These are phyloP conservation scores for Priocnemis perturbator DNA, from an alignment of 2,888 invertebrate species.

Conservation along the genomic window DNA sequence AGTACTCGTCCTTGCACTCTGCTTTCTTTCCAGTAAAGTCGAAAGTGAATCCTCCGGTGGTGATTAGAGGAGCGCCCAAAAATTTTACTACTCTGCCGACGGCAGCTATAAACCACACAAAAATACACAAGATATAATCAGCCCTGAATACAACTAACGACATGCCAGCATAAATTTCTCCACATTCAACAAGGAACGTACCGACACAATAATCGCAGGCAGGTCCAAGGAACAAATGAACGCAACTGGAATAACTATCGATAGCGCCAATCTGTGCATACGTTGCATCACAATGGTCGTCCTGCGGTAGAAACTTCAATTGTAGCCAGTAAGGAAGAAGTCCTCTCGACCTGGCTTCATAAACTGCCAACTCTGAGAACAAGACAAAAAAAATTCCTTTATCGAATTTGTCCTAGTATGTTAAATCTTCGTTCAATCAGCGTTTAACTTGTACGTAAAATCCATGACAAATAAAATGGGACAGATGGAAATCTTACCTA, in stretches of 20 bases:
- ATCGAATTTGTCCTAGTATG: neutral
- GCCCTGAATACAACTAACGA: no score
- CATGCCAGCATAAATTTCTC: neutral
- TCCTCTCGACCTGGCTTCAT: constrained; percentile 76
- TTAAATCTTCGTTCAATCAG: no score
- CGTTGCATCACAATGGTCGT: constrained; percentile 86
- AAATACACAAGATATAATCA: neutral
- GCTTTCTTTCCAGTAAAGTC: constrained; percentile 86
- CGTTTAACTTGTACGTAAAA: no score
- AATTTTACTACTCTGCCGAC: constrained; percentile 88
- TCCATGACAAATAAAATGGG: neutral
- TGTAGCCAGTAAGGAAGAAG: constrained; percentile 79
- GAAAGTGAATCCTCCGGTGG: constrained; percentile 87
- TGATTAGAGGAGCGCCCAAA: constrained; percentile 85
- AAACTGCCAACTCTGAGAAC: constrained; percentile 79
- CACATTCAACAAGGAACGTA: constrained; percentile 75
- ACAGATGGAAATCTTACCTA: constrained; percentile 57
- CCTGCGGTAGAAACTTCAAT: constrained; percentile 80
- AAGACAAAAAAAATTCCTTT: neutral
- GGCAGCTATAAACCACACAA: constrained; percentile 81
- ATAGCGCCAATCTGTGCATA: constrained; percentile 84
- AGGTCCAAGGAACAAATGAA: constrained; percentile 88
- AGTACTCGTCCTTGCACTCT: constrained; percentile 84
- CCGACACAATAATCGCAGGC: constrained; percentile 89
- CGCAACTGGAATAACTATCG: constrained; percentile 84